Evolutionary conservation across 2,797 vertebrate species (phyloP).

Genomic region (Clarias laeviceps): DNA sequence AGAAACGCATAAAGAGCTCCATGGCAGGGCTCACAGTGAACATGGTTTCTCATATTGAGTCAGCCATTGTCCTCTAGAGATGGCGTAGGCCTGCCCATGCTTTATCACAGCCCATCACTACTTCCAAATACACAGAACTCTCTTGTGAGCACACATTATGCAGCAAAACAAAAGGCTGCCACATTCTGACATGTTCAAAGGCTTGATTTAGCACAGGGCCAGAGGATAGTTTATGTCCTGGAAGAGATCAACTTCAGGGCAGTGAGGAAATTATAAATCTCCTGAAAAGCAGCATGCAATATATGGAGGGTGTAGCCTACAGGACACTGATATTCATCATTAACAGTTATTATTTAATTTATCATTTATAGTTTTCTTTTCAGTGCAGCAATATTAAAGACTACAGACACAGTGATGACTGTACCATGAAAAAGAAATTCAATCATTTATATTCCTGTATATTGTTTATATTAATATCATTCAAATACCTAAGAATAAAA

Average conservation of each 20-base stretch:
- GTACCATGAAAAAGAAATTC: background rate
- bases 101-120: conserved; percentile 74
- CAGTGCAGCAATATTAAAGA: background rate
- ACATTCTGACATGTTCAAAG: conserved; percentile 78
- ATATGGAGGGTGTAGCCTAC: background rate
- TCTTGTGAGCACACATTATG: conserved; percentile 77
- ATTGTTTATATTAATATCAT: no score
- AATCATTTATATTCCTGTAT: background rate
- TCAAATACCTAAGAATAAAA: background rate
- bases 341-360: background rate
- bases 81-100: conserved; percentile 81
- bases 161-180: conserved; percentile 75
- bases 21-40: conserved; percentile 67
- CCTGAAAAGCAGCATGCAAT: conserved; percentile 1
- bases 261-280: background rate
- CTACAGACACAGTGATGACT: background rate
- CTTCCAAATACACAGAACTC: conserved; percentile 74
- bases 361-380: background rate
- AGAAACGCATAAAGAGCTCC: conserved; percentile 67
- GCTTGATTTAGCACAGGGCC: conserved; percentile 71
- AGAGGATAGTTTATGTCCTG: conserved; percentile 68
- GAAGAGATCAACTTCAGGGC: conserved; percentile 31
- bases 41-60: conserved; percentile 73
- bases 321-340: background rate
- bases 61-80: conserved; percentile 78